Evolutionary conservation across 2,888 invertebrate genomes (phyloP), one percentile per base, ranked within the genome.

Genomic region (Agrotis exclamationis): DNA sequence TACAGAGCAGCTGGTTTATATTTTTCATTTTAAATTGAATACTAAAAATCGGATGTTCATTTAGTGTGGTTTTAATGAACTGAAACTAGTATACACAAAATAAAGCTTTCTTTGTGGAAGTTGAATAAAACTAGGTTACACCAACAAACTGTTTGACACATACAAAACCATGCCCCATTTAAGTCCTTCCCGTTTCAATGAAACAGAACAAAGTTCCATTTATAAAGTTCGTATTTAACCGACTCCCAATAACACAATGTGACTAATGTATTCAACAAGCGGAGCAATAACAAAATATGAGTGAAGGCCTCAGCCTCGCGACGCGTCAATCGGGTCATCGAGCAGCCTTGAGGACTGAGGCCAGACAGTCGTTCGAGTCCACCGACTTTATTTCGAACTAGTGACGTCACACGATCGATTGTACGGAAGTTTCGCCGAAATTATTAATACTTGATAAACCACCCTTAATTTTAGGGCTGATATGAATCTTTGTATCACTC

Each of bases 331-430:
- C 74, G 59, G 82, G 82, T 85, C 85, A 70, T 60, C 51, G 62
- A 24, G 74, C 74, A 76, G 72, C 85, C 85, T 85, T 85, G 84
- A 57, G 33, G 63, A 60, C 68, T 85, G 82, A 57, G 44, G 63
- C 63, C 68, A 57, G 65, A 79, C 73, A 82, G 82, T 57, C 82
- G 80, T 76, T 85, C 76, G 74, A 80, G 72, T 79, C 79, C 74
- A 77, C 51, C 63, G 76, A 73, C 58, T 82, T 68, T 20, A 28
- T 9, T 39, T 39, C 39, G 1, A 39, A 39, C 39, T 39, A 39
- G 54, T 82, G 84, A 84, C 79, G 81, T 85, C 74, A 84, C 72
- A 69, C 57, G 22, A 68, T 79, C 79, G 62, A 77, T 79, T 24
- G 22, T 20, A 64, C 54, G 50, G 60, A 76, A 74, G 33, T 45